A percentile compares a stretch with the other conserved stretches of the same genome.
These are phyloP conservation scores for Polypedilum vanderplanki DNA, from an alignment of 1,140 invertebrate species.

Conservation along the genomic window DNA sequence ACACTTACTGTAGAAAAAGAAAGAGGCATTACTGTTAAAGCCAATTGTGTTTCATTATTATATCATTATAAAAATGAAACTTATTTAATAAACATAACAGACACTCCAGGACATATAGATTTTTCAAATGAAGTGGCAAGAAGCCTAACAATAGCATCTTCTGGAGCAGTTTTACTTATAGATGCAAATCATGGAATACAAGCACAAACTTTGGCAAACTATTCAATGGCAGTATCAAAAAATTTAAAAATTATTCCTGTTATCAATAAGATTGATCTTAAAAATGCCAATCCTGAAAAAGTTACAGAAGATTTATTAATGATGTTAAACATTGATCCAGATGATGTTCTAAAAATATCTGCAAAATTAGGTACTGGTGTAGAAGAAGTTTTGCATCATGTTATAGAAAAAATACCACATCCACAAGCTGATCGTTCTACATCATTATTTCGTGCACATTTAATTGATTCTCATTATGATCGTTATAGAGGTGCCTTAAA, in stretches of 20 bases:
- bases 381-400: constrained; percentile 62
- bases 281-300: constrained; percentile 76
- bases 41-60: constrained; percentile 87
- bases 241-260: constrained; percentile 84
- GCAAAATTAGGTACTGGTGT: constrained; percentile 85
- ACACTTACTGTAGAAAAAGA: constrained; percentile 74
- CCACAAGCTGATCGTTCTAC: constrained; percentile 57
- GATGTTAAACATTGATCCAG: constrained; percentile 75
- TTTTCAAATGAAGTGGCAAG: constrained; percentile 90
- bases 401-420: constrained; percentile 69
- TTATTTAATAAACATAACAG: constrained; percentile 94
- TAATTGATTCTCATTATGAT: constrained; percentile 95
- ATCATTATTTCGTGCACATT: constrained; percentile 65
- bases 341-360: constrained; percentile 61
- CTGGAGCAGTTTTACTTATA: constrained; percentile 90
- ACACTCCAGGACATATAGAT: constrained; percentile 98
- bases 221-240: constrained; percentile 80
- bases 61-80: constrained; percentile 58
- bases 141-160: constrained; percentile 77
- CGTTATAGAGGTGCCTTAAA: constrained; percentile 77
- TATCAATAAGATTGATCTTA: constrained; percentile 95
- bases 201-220: constrained; percentile 97
- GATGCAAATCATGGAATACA: constrained; percentile 97
- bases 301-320: constrained; percentile 71
- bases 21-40: constrained; percentile 96